A percentile compares a stretch with the other conserved stretches of the same genome.
Evolutionary conservation across 2,888 invertebrate species (phyloP).

Genomic region (Apantesis nais): DNA sequence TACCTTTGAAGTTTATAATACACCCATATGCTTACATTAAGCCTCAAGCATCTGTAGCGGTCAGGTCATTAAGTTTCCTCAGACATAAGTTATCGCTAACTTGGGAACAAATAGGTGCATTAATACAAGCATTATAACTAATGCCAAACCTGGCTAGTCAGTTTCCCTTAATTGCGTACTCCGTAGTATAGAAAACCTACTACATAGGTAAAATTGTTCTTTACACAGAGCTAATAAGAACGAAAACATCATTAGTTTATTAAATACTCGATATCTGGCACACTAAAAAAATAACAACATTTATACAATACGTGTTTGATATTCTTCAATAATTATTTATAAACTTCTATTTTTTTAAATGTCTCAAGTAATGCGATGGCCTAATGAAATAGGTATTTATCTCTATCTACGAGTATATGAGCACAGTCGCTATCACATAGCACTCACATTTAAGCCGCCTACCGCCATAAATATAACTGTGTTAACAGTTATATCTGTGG

Average conservation of each 20-base stretch:
- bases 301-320: not conserved
- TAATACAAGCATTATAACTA: conserved; percentile 35
- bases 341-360: no score
- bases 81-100: conserved; percentile 53
- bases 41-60: conserved; percentile 46
- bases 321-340: not conserved
- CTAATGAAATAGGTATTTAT: not conserved
- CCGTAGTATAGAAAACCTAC: not conserved
- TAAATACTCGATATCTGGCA: not conserved
- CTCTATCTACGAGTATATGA: not conserved
- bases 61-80: conserved; percentile 53
- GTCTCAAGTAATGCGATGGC: not conserved
- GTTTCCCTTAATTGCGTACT: conserved; percentile 25
- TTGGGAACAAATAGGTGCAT: conserved; percentile 43
- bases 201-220: not conserved
- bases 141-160: conserved; percentile 41
- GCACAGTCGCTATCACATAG: not conserved
- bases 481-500: conserved; percentile 1
- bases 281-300: not conserved
- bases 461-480: conserved; percentile 1
- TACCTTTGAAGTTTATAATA: not conserved
- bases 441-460: not conserved
- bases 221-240: not conserved
- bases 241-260: not conserved
- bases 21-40: conserved; percentile 42